A percentile compares a stretch with the other conserved stretches of the same genome.
Conservation (phyloP, 2,797 vertebrate species). For the Xenentodon cancila region DNA sequence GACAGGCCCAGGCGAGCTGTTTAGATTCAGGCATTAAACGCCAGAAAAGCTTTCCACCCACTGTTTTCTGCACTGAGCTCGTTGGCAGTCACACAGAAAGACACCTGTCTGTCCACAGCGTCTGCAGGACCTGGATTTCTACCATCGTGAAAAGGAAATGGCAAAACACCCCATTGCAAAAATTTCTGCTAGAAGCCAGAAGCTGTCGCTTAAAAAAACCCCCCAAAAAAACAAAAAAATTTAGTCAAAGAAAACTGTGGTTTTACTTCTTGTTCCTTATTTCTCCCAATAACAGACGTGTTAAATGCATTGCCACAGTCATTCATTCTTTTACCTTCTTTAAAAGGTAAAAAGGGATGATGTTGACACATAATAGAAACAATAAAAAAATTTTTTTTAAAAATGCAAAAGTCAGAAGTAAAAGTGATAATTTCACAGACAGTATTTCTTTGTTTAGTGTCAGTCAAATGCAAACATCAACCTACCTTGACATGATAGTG, state of each 20-base stretch:
- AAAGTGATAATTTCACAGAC: background rate
- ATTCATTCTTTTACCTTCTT: background rate
- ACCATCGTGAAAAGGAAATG: conserved; percentile 25
- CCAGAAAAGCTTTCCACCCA: conserved; percentile 74
- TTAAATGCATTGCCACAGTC: background rate
- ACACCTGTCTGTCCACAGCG: conserved; percentile 60
- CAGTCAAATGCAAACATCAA: background rate
- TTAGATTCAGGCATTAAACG: conserved; percentile 80
- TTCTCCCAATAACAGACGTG: no score
- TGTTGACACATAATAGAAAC: background rate
- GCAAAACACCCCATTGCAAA: conserved; percentile 14
- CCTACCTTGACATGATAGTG: conserved; percentile 96
- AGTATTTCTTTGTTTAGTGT: background rate
- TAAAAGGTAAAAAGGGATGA: background rate
- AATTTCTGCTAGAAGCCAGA: conserved; percentile 6
- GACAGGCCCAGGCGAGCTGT: conserved; percentile 78
- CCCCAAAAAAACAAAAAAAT: no score
- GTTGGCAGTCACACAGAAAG: conserved; percentile 49
- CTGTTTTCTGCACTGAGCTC: conserved; percentile 59
- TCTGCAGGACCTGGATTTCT: conserved; percentile 37
- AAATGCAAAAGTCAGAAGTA: no score
- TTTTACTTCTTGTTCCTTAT: no score
- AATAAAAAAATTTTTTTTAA: no score
- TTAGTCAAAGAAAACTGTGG: no score
- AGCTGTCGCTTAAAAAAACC: no score